phyloP scores from a whole-genome alignment of 2,888 invertebrate species.

The Zygogramma bicolorata region DNA sequence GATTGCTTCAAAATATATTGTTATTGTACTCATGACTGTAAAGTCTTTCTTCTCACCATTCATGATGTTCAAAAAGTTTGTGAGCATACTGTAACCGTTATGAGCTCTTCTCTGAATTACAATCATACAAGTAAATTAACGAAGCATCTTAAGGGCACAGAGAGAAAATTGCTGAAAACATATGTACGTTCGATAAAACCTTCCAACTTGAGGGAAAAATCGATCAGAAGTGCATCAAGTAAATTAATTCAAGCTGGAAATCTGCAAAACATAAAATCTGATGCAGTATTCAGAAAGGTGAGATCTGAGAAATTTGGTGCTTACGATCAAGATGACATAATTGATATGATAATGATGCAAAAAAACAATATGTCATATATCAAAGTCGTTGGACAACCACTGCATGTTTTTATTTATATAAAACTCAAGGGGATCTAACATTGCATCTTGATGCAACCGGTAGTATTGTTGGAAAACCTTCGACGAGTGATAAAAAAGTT shows the following conservation, averaged over 20 bases:
- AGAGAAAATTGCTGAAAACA: slow-evolving; percentile 4
- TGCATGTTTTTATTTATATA: too few relatives aligned
- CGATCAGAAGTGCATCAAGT: not conserved
- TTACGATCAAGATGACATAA: slow-evolving; percentile 7
- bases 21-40: slow-evolving; percentile 16
- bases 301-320: slow-evolving; percentile 12
- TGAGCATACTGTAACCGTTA: slow-evolving; percentile 8
- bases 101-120: slow-evolving; percentile 21
- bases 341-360: slow-evolving; percentile 22
- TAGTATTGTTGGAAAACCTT: too few relatives aligned
- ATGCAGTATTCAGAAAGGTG: slow-evolving; percentile 11
- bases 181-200: not conserved
- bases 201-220: not conserved
- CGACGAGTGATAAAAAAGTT: too few relatives aligned
- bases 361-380: not conserved
- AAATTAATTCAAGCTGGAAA: slow-evolving; percentile 19
- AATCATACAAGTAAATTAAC: slow-evolving; percentile 10
- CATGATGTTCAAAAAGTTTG: not conserved
- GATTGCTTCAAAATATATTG: slow-evolving; percentile 5
- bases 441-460: not conserved
- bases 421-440: too few relatives aligned
- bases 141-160: slow-evolving; percentile 4
- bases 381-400: too few relatives aligned
- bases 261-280: slow-evolving; percentile 14
- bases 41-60: slow-evolving; percentile 9